phyloP scores from a whole-genome alignment of 2,797 vertebrate species.

The Chromis chromis region DNA sequence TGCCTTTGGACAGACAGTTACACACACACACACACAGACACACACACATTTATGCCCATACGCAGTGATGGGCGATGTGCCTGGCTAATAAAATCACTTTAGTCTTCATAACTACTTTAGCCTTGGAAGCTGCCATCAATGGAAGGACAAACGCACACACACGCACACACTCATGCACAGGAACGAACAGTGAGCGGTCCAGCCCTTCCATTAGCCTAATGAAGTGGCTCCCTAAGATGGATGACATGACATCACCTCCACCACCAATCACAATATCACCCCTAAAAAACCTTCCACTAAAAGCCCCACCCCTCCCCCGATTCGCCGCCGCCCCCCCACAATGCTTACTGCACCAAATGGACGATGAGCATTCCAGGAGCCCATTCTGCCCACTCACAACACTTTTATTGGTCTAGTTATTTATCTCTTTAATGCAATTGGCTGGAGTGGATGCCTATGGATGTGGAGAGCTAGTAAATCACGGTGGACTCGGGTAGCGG shows the following conservation, averaged over 20 bases:
- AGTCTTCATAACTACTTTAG: slow-evolving; percentile 83
- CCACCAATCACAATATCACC: slow-evolving; percentile 83
- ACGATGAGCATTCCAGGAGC: slow-evolving; percentile 72
- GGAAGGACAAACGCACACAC: slow-evolving; percentile 66
- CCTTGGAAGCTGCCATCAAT: slow-evolving; percentile 77
- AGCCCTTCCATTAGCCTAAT: slow-evolving; percentile 85
- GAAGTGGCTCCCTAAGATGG: slow-evolving; percentile 83
- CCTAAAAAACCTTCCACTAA: slow-evolving; percentile 80
- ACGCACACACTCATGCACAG: slow-evolving; percentile 46
- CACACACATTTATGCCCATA: slow-evolving; percentile 50
- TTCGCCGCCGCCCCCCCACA: neutral
- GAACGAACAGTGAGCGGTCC: slow-evolving; percentile 60
- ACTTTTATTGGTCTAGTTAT: slow-evolving; percentile 83
- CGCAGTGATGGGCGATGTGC: slow-evolving; percentile 57
- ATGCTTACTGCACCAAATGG: slow-evolving; percentile 73
- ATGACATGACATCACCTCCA: slow-evolving; percentile 83
- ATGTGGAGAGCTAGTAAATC: slow-evolving; percentile 76
- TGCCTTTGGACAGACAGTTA: neutral
- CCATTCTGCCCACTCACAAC: slow-evolving; percentile 64
- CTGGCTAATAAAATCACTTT: slow-evolving; percentile 79
- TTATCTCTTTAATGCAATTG: slow-evolving; percentile 85
- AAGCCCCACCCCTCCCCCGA: slow-evolving; percentile 57
- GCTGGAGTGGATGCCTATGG: slow-evolving; percentile 76
- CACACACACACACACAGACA: slow-evolving; percentile 25
- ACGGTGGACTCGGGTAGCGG: slow-evolving; percentile 35